Percentiles rank a stretch among this genome's conserved stretches.
Conservation (phyloP, 2,113 vertebrate species). For the Dinomys branickii region DNA sequence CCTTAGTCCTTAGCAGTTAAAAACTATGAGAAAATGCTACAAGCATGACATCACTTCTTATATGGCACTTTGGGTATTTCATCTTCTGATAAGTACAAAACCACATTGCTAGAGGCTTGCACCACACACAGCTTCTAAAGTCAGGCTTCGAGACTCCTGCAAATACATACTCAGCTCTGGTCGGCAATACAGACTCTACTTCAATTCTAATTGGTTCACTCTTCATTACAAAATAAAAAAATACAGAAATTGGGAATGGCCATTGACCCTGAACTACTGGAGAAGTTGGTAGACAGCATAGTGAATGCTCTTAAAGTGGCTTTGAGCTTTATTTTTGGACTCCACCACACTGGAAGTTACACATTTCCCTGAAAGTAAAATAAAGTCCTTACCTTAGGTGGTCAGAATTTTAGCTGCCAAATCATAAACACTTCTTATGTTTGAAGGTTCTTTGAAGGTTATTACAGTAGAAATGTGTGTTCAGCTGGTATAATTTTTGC, state of each 20-base stretch:
- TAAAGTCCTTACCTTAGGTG: background rate
- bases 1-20: too few species aligned
- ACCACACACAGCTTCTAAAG: background rate
- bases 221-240: background rate
- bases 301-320: background rate
- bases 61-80: background rate
- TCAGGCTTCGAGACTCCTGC: background rate
- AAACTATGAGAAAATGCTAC: background rate
- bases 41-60: background rate
- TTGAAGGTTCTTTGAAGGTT: background rate
- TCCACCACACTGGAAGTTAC: background rate
- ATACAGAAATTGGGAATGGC: fast-evolving
- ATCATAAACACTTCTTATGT: background rate
- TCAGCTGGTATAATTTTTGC: background rate
- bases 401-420: background rate
- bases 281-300: background rate
- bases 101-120: background rate
- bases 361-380: background rate
- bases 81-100: background rate
- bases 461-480: background rate
- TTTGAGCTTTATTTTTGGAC: background rate
- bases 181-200: background rate
- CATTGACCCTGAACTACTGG: background rate
- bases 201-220: background rate
- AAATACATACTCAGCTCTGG: background rate